A percentile compares a stretch with the other conserved stretches of the same genome.
Evolutionary conservation across 2,888 invertebrate genomes (phyloP).

Genomic region (Chalcis sispes): DNA sequence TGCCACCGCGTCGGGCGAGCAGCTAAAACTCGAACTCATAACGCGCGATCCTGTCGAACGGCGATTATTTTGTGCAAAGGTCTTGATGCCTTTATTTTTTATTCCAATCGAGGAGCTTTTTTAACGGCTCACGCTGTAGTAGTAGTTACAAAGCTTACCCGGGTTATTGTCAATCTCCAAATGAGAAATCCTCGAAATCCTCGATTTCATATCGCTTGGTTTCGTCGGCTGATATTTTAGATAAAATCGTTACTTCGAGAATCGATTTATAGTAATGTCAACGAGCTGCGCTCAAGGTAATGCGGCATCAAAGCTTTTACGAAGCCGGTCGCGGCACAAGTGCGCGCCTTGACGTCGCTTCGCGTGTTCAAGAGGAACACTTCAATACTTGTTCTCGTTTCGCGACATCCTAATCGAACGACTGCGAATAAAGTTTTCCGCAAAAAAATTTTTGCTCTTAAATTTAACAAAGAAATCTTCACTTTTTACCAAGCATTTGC

Average conservation of each 20-base stretch:
- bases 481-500: too few relatives aligned
- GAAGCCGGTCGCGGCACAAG: conserved; percentile 28
- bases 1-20: too few relatives aligned
- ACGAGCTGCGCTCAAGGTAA: conserved; percentile 31
- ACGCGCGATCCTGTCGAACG: background rate
- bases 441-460: conserved; percentile 22
- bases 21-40: too few relatives aligned
- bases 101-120: background rate
- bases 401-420: conserved; percentile 51
- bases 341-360: conserved; percentile 61
- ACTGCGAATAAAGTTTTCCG: conserved; percentile 32
- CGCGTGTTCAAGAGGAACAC: conserved; percentile 68
- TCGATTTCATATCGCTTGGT: too few relatives aligned
- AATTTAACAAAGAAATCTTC: conserved; percentile 41
- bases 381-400: conserved; percentile 64
- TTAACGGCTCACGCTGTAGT: too few relatives aligned
- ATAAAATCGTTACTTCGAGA: conserved; percentile 15
- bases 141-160: too few relatives aligned
- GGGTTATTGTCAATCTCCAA: too few relatives aligned
- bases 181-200: too few relatives aligned
- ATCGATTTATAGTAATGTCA: conserved; percentile 47
- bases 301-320: conserved; percentile 47
- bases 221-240: background rate
- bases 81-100: too few relatives aligned
- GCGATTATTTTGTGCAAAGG: background rate